Evolutionary conservation across 2,888 invertebrate genomes (phyloP).

Genomic region (Oxytorus armatus): DNA sequence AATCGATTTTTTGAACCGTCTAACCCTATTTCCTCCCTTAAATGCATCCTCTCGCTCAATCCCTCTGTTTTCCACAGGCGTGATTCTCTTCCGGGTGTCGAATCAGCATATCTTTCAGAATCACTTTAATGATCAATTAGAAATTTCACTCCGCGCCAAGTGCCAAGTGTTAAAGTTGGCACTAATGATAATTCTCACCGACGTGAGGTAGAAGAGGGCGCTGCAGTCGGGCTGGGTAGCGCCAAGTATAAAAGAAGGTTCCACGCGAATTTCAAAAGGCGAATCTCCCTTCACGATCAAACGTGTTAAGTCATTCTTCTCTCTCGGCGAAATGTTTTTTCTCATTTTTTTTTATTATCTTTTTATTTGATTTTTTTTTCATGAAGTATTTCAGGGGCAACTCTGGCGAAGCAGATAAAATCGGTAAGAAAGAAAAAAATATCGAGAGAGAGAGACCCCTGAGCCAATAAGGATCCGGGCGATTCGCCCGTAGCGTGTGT

Average conservation of each 20-base stretch:
- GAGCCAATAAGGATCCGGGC: slow-evolving; percentile 67
- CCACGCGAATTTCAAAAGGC: slow-evolving; percentile 66
- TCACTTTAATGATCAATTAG: slow-evolving; percentile 63
- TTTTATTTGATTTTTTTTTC: slow-evolving; percentile 43
- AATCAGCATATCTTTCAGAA: slow-evolving; percentile 16
- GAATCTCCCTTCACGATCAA: slow-evolving; percentile 68
- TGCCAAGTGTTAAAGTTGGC: slow-evolving; percentile 53
- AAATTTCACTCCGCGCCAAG: slow-evolving; percentile 44
- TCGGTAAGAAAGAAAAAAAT: slow-evolving; percentile 57
- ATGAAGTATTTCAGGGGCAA: slow-evolving; percentile 68
- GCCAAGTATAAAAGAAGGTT: slow-evolving; percentile 59
- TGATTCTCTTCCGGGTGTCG: slow-evolving; percentile 36
- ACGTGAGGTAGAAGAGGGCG: slow-evolving; percentile 37
- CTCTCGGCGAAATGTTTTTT: slow-evolving; percentile 54
- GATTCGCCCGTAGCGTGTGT: slow-evolving; percentile 52
- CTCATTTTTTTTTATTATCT: too few relatives aligned
- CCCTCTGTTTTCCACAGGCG: slow-evolving; percentile 22
- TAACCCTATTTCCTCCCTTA: slow-evolving; percentile 1
- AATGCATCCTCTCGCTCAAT: background rate
- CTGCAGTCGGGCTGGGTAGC: slow-evolving; percentile 35
- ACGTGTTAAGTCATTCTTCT: slow-evolving; percentile 69
- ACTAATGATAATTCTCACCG: slow-evolving; percentile 43
- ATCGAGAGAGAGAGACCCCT: slow-evolving; percentile 44
- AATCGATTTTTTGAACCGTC: too few relatives aligned
- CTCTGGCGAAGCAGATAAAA: slow-evolving; percentile 66